These are phyloP conservation scores for Xenopus tropicalis DNA, from an alignment of 2,113 vertebrate species.

Conservation along the genomic window UCB_Xtro_10.0 CM004444.2:163806001-163806500, in stretches of 20 bases:
- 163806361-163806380: too few species aligned
- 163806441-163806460: too few species aligned
- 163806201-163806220: background rate
- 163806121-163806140: constrained; percentile 1
- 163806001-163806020: background rate
- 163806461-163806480: too few species aligned
- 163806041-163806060: background rate
- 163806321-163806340: too few species aligned
- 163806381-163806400: too few species aligned
- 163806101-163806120: background rate
- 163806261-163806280: background rate
- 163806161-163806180: background rate
- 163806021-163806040: background rate
- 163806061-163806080: constrained; percentile 1
- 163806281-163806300: background rate
- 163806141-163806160: background rate
- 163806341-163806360: too few species aligned
- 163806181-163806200: background rate
- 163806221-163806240: background rate
- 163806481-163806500: too few species aligned
- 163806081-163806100: constrained; percentile 5
- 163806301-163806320: too few species aligned
- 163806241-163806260: background rate
- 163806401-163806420: too few species aligned
- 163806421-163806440: too few species aligned